These are phyloP conservation scores for Natator depressus DNA, from an alignment of 2,113 vertebrate genomes.

Conservation along the genomic window DNA sequence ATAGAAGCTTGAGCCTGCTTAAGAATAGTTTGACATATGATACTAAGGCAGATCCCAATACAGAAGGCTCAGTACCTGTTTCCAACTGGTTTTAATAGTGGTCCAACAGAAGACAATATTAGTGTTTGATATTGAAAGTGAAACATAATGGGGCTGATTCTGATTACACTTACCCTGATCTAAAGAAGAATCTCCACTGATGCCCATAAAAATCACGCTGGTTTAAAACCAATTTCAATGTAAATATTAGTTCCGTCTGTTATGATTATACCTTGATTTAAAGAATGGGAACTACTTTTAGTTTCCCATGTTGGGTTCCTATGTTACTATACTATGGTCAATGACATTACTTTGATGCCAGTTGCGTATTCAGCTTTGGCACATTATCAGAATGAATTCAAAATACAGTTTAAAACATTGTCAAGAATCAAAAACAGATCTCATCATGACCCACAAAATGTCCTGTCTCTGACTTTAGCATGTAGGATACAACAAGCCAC, in stretches of 20 bases:
- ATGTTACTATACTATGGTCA: not conserved
- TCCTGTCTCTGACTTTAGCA: not conserved
- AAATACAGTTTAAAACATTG: not conserved
- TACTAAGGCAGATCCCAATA: not conserved
- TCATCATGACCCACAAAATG: no score
- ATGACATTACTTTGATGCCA: not conserved
- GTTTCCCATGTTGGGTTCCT: not conserved
- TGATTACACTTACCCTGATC: not conserved
- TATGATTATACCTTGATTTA: not conserved
- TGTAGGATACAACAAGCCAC: not conserved
- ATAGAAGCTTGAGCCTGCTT: not conserved
- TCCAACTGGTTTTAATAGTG: not conserved
- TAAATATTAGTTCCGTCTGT: not conserved
- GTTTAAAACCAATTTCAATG: not conserved
- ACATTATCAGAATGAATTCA: rapidly evolving
- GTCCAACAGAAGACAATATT: not conserved
- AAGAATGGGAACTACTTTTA: not conserved
- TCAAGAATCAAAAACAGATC: not conserved
- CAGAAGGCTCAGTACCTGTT: not conserved
- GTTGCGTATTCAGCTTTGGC: not conserved
- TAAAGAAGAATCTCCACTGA: not conserved
- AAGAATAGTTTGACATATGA: not conserved
- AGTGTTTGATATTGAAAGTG: not conserved
- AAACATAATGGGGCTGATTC: not conserved
- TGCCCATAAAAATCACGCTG: rapidly evolving